A percentile compares a stretch with the other conserved stretches of the same genome.
phyloP scores from a whole-genome alignment of 2,888 invertebrate genomes.

The Idaea aversata region DNA sequence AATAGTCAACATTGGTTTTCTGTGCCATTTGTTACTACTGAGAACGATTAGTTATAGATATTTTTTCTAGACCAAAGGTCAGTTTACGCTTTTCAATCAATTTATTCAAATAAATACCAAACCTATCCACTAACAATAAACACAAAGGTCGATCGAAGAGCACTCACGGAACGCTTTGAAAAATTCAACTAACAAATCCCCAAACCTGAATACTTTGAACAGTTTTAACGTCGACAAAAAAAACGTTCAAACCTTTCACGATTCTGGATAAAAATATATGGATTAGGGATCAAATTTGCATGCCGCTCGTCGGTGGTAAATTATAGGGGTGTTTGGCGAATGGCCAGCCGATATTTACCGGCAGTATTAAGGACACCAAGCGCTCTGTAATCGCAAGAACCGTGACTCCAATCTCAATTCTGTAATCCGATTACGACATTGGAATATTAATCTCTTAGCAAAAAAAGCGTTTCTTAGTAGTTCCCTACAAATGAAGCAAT shows the following conservation, averaged over 20 bases:
- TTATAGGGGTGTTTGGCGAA: conserved; percentile 64
- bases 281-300: conserved; percentile 59
- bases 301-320: conserved; percentile 63
- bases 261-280: conserved; percentile 46
- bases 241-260: conserved; percentile 37
- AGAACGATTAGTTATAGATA: too few relatives aligned
- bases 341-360: conserved; percentile 57
- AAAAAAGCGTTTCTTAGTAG: conserved; percentile 7
- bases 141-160: background rate
- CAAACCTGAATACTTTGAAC: conserved; percentile 17
- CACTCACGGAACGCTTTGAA: conserved; percentile 8
- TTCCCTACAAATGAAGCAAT: background rate
- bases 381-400: conserved; percentile 38
- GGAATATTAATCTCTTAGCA: conserved; percentile 18
- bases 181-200: conserved; percentile 20
- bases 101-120: background rate
- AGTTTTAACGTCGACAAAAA: conserved; percentile 22
- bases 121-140: background rate
- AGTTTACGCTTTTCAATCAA: too few relatives aligned
- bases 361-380: conserved; percentile 48
- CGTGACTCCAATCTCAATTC: conserved; percentile 49
- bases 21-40: too few relatives aligned
- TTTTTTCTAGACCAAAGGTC: too few relatives aligned
- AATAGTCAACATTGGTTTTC: too few relatives aligned
- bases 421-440: conserved; percentile 27